Percentiles rank a stretch among this genome's conserved stretches.
Conservation (phyloP, 1,140 invertebrate species). For the Eupeodes corollae region DNA sequence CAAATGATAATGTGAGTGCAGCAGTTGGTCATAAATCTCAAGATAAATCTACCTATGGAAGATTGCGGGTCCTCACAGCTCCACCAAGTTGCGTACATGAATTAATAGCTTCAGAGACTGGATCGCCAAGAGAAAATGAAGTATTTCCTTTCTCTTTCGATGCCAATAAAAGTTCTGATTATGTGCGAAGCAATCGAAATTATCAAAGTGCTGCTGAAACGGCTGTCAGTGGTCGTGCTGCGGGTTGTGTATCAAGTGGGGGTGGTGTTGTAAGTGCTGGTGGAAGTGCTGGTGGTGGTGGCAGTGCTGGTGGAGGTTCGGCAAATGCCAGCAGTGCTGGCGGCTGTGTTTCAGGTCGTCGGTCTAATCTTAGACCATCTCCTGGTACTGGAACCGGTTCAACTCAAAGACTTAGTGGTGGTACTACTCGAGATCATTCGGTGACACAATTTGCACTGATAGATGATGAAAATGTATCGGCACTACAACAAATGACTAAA, state of each 20-base stretch:
- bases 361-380: constrained; percentile 22
- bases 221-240: background rate
- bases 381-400: constrained; percentile 38
- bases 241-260: background rate
- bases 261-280: background rate
- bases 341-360: constrained; percentile 3
- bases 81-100: constrained; percentile 46
- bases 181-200: background rate
- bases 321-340: background rate
- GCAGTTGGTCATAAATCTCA: constrained; percentile 5
- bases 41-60: constrained; percentile 43
- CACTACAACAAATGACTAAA: constrained; percentile 68
- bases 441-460: constrained; percentile 81
- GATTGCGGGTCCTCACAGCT: constrained; percentile 49
- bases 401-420: constrained; percentile 38
- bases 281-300: background rate
- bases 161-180: background rate
- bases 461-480: constrained; percentile 85
- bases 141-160: constrained; percentile 5
- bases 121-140: constrained; percentile 6
- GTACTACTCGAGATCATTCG: constrained; percentile 43
- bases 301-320: background rate
- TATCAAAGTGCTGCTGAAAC: background rate
- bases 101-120: constrained; percentile 13
- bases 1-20: constrained; percentile 6